Base-by-base conservation (phyloP, 2,113 vertebrate genomes). In the Passer montanus region DNA sequence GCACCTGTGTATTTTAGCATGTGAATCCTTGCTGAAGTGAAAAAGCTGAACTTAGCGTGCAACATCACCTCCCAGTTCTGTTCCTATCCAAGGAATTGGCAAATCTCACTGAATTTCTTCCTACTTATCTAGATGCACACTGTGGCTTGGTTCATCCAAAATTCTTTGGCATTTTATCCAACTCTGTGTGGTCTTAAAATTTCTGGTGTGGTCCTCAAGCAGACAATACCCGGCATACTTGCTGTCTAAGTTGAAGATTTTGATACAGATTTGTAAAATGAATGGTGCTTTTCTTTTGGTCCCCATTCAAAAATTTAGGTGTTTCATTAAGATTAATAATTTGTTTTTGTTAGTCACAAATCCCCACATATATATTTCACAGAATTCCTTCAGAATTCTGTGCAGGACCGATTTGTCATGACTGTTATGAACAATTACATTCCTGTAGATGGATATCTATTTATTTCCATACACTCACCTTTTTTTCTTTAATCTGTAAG, bases 391-490 rank as follows among this genome's bases (percentile, higher is more conserved):
- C 78, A 93, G 81, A 77, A 94, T 84, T 97, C 68, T 16, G 14
- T 33, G 41, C 17, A 89, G 64, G 90, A 91, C 37, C 90, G 82
- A 84, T 93, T 96, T 95, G 77, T 82, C 82, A 79, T 88, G 55
- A 68, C 76, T 46, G 11, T 80, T 90, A 78, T 83, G 87, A 95
- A 89, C 96, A 95, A 95, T 74, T 26, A 60, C 53, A 62, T 81
- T 77, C 39, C 15, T 77, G 41, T 58, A 89, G 83, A 91, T 92
- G 64, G 52, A 94, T 79, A 93, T 53, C 68, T n/a, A 20, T 95
- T 93, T 84, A 68, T 89, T 89, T 80, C 63, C n/a, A 33, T 33
- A 60, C 7, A 56, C 23, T 60, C 15, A 82, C 13, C 3, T 13
- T 87, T 95, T 95, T 79, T 70, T 23, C 50, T 80, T 92, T 60